phyloP scores from a whole-genome alignment of 2,797 vertebrate genomes.

The Chelonia mydas region DNA sequence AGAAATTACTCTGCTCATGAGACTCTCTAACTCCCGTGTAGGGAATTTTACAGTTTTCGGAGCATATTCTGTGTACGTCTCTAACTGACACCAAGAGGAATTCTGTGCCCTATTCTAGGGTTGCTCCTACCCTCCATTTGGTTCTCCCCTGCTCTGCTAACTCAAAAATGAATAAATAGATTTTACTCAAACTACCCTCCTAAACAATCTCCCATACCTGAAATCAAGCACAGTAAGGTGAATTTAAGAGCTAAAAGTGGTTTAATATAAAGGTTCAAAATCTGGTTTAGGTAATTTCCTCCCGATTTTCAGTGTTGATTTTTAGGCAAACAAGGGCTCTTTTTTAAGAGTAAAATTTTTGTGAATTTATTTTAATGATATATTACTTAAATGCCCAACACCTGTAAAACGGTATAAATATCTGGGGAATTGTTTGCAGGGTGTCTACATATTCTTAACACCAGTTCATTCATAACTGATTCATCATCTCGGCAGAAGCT shows the following conservation, averaged over 20 bases:
- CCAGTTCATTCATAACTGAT: background rate
- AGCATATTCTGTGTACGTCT: background rate
- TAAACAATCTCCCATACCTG: background rate
- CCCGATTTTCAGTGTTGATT: background rate
- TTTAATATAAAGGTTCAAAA: background rate
- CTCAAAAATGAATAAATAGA: background rate
- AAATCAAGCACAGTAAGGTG: background rate
- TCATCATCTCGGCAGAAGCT: background rate
- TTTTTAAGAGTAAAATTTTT: background rate
- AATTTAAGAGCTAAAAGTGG: background rate
- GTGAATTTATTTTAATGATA: background rate
- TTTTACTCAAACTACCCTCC: background rate
- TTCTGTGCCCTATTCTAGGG: background rate
- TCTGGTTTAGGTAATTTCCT: background rate
- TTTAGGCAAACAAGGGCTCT: background rate
- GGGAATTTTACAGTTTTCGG: background rate
- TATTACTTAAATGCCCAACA: background rate
- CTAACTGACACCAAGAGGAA: background rate
- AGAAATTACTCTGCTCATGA: accelerated
- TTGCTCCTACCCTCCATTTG: background rate
- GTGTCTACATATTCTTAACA: background rate
- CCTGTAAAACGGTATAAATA: background rate
- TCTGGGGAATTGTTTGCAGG: background rate
- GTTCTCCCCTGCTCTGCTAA: background rate
- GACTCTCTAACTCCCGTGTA: background rate